Base-by-base conservation (phyloP, 2,797 vertebrate genomes). In the Scolopax rusticola region DNA sequence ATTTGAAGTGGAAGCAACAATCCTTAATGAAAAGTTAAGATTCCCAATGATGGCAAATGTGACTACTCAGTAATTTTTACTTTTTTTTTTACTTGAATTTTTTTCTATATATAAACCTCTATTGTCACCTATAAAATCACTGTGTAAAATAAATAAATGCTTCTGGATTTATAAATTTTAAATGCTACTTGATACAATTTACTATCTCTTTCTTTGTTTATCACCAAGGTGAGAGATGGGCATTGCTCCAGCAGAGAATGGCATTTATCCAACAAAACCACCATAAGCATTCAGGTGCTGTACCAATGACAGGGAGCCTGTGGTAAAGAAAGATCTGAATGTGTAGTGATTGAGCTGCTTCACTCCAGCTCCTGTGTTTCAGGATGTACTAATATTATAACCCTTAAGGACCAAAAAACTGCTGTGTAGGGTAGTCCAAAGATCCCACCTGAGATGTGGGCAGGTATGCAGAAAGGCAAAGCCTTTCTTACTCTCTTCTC, bases 361-460 rank as follows among this genome's bases (percentile, higher is more conserved):
- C 16, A 21, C 56, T 36, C 54, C 40, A 75, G 61, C 33, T 69
- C 47, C 65, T 61, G 3, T 32, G 56, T 13, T 74, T 51, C 47
- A 36, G 16, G 8, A 14, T 57, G n/a, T 36, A 8, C 45, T 50
- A 27, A 61, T 15, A 24, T 20, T 36, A 20, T 6, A n/a, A 11
- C 24, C 28, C 2, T 0, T 10, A 12, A 6, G 30, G n/a, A 32
- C 21, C 23, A 75, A 74, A 84, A 23, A 38, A 9, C 21, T 16
- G 40, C 36, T 45, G 21, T 23, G 40, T 3, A 40, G 63, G 25
- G 15, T 41, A 28, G 75, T 13, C 38, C 33, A 25, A 19, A 54
- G 70, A 82, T 57, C 33, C 59, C 60, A 40, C 21, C 25, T 1
- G 0, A 69, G 50, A 41, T 0, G 3, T 3, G 13, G 8, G 10